Evolutionary conservation across 2,797 vertebrate genomes (phyloP), one percentile per base, ranked within the genome.

Genomic region (Micromesistius poutassou): DNA sequence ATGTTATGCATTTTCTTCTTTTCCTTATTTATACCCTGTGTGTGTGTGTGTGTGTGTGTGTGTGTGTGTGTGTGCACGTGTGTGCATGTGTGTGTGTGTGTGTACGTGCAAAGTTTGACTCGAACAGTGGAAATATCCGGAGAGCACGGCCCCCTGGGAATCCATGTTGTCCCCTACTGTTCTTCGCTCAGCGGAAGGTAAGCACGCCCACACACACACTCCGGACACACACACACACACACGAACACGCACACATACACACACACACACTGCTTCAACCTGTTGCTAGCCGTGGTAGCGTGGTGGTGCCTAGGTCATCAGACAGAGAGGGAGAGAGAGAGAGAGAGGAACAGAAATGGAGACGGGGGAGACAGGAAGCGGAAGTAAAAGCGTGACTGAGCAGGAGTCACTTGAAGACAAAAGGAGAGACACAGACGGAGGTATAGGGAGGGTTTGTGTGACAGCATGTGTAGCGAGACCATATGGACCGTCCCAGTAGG

Each of bases 171-270:
- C 55, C 97, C 97, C 5, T 98, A 97, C 92, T 95, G 95, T 91
- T 99, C 97, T 73, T 97, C 98, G 4, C 90, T 98, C 84, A 98
- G 96, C 85, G 98, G 97, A 94, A 95, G 97, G 98, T 98, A 91
- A 95, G 96, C 81, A 62, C 16, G 5, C n/a, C 30, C 1, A 31
- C 33, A 30, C 14, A 74, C 42, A 76, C 31, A 74, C 31, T 36
- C 68, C 8, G 6, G 0, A 77, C 38, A 72, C 28, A 72, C 30
- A 42, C 66, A 76, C 35, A 42, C 75, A 71, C 66, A 35, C 25
- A 5, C 55, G 55, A 62, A 80, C 71, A 77, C 9, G 71, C 72
- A 30, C 38, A 35, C 25, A 5, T 36, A 68, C 71, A 80, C 71
- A 77, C 7, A 72, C 72, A 30, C 16, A 31, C 35, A 68, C 50